A percentile compares a stretch with the other conserved stretches of the same genome.
These are phyloP conservation scores for Cinclus cinclus DNA, from an alignment of 2,113 vertebrate species.

Conservation along the genomic window DNA sequence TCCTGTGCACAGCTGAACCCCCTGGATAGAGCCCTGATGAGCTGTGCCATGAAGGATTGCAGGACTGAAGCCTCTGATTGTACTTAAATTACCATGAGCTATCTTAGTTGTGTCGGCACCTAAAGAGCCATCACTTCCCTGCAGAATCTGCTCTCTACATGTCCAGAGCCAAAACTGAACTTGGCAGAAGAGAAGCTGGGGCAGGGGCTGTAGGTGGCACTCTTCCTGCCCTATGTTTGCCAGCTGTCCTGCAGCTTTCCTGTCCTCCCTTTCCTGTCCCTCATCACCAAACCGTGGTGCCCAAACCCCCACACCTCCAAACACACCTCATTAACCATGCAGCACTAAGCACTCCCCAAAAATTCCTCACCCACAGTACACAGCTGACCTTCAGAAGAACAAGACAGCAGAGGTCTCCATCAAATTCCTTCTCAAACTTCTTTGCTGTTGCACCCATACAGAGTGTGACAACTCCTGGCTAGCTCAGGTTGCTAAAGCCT, in stretches of 20 bases:
- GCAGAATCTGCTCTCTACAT: neutral
- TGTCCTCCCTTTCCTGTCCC: neutral
- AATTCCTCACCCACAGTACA: neutral
- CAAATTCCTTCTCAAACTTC: neutral
- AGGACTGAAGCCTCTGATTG: neutral
- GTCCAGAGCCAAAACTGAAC: neutral
- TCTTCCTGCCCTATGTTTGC: neutral
- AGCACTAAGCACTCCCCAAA: neutral
- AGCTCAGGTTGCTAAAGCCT: neutral
- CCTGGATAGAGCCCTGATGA: fast-evolving
- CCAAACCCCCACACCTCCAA: neutral
- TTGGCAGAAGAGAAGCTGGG: neutral
- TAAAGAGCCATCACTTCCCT: neutral
- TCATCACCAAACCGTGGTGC: neutral
- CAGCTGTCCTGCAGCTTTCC: neutral
- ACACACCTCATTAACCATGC: fast-evolving
- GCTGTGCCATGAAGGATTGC: neutral
- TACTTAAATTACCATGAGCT: neutral
- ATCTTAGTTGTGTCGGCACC: neutral
- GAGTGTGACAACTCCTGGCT: neutral
- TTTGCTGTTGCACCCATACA: fast-evolving
- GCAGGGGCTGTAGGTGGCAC: neutral
- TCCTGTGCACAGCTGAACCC: neutral
- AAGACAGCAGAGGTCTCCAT: neutral
- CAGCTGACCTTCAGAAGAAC: neutral